A percentile compares a stretch with the other conserved stretches of the same genome.
These are phyloP conservation scores for Linyphia triangularis DNA, from an alignment of 2,888 invertebrate species.

Conservation along the genomic window DNA sequence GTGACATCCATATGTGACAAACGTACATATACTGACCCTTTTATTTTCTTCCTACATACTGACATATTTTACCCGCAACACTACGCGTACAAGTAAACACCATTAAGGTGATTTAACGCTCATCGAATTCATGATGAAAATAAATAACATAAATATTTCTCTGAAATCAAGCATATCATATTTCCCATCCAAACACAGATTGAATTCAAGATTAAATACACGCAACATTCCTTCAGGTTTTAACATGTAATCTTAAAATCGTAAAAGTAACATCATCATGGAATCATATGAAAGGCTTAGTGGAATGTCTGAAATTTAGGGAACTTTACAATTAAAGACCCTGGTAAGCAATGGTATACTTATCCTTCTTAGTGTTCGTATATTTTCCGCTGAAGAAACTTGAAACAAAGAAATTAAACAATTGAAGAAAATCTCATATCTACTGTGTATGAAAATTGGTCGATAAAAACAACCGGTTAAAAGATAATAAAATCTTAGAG, in stretches of 20 bases:
- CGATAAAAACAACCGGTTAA: too few relatives aligned
- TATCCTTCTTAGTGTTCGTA: too few relatives aligned
- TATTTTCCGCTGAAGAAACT: too few relatives aligned
- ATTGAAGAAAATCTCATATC: too few relatives aligned
- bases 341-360: not conserved
- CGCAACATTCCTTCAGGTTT: constrained; percentile 11
- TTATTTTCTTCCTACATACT: not conserved
- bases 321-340: not conserved
- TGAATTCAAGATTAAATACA: not conserved
- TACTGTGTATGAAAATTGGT: too few relatives aligned
- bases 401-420: too few relatives aligned
- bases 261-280: not conserved
- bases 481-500: too few relatives aligned
- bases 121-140: not conserved
- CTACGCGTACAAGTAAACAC: not conserved
- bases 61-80: too few relatives aligned
- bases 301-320: too few relatives aligned
- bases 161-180: constrained; percentile 29
- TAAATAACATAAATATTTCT: not conserved
- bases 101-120: too few relatives aligned
- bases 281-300: not conserved
- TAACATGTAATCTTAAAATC: not conserved
- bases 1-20: not conserved
- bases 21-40: not conserved
- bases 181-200: not conserved